phyloP scores from a whole-genome alignment of 2,797 vertebrate genomes.

The Taeniopygia guttata region DNA sequence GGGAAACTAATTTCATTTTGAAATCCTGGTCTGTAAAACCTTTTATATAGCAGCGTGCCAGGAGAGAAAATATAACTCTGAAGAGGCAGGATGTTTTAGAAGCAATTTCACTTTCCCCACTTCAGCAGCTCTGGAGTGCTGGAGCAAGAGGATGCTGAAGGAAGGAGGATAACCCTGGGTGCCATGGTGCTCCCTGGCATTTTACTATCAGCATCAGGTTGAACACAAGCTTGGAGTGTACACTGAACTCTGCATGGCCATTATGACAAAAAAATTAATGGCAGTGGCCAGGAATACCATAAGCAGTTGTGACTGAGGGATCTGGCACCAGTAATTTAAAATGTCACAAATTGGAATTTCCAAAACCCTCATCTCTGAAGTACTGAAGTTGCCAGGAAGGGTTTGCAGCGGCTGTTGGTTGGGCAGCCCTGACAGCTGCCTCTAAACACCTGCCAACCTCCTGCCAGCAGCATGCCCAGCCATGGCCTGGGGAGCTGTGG shows the following conservation, averaged over 20 bases:
- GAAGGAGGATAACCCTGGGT: not conserved
- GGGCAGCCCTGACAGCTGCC: not conserved
- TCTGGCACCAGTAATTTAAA: not conserved
- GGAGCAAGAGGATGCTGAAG: not conserved
- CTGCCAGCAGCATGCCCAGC: not conserved
- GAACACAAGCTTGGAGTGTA: not conserved
- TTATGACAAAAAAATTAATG: not conserved
- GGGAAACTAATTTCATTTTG: not conserved
- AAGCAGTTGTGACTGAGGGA: not conserved
- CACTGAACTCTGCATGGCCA: not conserved
- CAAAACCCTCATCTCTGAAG: not conserved
- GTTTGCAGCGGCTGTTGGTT: not conserved
- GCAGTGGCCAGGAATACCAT: not conserved
- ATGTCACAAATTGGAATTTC: not conserved
- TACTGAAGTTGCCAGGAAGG: not conserved
- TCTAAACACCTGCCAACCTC: not conserved
- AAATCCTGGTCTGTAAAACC: not conserved
- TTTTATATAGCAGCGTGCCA: not conserved
- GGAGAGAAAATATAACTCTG: not conserved
- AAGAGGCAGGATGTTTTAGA: not conserved
- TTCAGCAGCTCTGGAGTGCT: not conserved
- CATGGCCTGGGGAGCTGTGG: accelerated
- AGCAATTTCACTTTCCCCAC: not conserved
- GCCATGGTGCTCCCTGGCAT: not conserved
- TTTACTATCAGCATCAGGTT: not conserved